A percentile compares a stretch with the other conserved stretches of the same genome.
Evolutionary conservation across 2,113 vertebrate genomes (phyloP).

Genomic region (Sitta europaea): DNA sequence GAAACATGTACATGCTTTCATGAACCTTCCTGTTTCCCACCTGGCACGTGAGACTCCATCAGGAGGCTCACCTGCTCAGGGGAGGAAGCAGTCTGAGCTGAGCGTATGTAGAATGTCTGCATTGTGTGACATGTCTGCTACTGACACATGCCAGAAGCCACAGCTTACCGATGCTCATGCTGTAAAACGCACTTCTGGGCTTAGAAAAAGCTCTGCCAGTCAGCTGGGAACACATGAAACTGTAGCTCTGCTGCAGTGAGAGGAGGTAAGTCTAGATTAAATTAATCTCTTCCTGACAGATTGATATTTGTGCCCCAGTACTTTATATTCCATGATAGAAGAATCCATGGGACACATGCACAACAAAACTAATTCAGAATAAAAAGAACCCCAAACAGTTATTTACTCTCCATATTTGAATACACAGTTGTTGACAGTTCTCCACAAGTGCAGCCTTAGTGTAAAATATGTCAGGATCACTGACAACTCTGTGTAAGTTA

Average conservation of each 20-base stretch:
- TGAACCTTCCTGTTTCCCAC: not conserved
- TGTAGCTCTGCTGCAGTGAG: not conserved
- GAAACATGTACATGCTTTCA: not conserved
- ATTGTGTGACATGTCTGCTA: not conserved
- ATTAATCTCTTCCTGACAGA: not conserved
- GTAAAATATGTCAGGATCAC: not conserved
- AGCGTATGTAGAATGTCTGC: rapidly evolving
- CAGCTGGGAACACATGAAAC: not conserved
- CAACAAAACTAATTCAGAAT: not conserved
- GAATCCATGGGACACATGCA: not conserved
- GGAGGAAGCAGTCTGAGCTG: not conserved
- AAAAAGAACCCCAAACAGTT: not conserved
- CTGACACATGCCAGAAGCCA: not conserved
- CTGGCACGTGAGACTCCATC: rapidly evolving
- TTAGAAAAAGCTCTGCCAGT: not conserved
- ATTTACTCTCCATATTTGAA: not conserved
- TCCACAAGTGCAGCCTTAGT: not conserved
- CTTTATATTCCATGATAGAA: not conserved
- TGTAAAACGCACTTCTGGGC: not conserved
- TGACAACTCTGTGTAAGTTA: not conserved
- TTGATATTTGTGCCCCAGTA: not conserved
- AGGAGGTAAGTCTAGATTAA: not conserved
- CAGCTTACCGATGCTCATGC: not conserved
- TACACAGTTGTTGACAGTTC: not conserved
- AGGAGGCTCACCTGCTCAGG: not conserved